These are phyloP conservation scores for Pharmacophagus antenor DNA, from an alignment of 2,888 invertebrate species.

Conservation along the genomic window DNA sequence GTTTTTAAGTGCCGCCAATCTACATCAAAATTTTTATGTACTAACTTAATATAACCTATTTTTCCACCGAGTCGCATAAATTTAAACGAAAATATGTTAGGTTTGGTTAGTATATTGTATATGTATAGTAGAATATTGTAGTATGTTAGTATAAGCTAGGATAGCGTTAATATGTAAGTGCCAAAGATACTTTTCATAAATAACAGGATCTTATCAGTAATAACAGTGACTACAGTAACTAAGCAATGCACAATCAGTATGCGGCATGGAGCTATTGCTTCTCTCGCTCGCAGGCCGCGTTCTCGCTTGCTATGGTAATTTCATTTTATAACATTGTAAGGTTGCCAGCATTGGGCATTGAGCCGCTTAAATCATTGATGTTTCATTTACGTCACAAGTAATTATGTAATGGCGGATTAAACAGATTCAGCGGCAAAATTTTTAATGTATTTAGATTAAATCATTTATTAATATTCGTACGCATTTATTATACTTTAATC, in stretches of 20 bases:
- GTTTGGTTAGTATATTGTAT: too few relatives aligned
- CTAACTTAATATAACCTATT: too few relatives aligned
- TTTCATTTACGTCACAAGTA: constrained; percentile 34
- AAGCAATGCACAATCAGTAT: constrained; percentile 55
- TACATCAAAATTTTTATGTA: too few relatives aligned
- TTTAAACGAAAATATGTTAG: too few relatives aligned
- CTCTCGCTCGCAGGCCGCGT: constrained; percentile 75
- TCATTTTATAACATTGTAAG: constrained; percentile 53
- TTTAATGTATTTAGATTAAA: too few relatives aligned
- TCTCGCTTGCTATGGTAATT: constrained; percentile 68
- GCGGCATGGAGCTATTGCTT: constrained; percentile 50
- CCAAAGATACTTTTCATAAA: neutral
- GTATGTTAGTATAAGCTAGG: too few relatives aligned
- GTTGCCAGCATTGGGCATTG: constrained; percentile 29
- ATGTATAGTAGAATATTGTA: too few relatives aligned
- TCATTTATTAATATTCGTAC: too few relatives aligned
- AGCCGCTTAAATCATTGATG: constrained; percentile 47
- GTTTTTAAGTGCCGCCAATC: too few relatives aligned
- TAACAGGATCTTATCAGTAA: constrained; percentile 16
- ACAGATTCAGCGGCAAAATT: neutral
- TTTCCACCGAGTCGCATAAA: too few relatives aligned
- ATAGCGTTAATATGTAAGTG: too few relatives aligned
- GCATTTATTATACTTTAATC: too few relatives aligned
- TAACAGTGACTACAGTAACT: constrained; percentile 30
- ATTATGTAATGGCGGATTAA: neutral